Base-by-base conservation (phyloP, 2,113 vertebrate genomes). In the Indri indri region DNA sequence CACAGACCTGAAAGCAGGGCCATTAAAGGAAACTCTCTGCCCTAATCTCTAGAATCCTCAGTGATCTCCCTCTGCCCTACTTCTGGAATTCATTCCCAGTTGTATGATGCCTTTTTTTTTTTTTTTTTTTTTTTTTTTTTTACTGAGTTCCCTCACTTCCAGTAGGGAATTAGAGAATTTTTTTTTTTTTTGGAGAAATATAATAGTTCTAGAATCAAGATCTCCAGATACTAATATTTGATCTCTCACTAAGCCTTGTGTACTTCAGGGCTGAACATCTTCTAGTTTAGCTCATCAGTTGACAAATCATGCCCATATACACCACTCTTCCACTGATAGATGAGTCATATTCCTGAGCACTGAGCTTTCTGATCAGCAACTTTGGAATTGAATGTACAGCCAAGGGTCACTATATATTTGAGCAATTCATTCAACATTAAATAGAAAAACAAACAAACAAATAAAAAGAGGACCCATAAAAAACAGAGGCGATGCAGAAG, bases 401-500 rank as follows among this genome's bases (percentile, higher is more conserved):
- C 34, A 92, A 91, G 37, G 34, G 66, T 81, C 71, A 68, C 47
- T 95, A 82, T 61, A 22, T 79, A 91, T 94, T 88, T 95, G 91
- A 97, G 83, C n/a, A 93, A 90, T 17, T 61, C 52, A 93, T 45
- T 27, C 40, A 90, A 86, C 37, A 84, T 74, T 91, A 91, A 96
- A 88, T 74, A 83, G 88, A 81, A 88, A 91, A 88, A 95, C 81
- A 96, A 97, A 91, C 14, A 95, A 97, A 89, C 9, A 73, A 95
- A 80, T 17, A 94, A 65, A 87, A 84, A 91, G 59, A 92, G 16
- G 42, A 52, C 34, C 40, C 59, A 88, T 97, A 96, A 94, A 98
- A 95, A 86, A 80, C 14, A 87, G 76, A 92, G 63, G 50, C n/a
- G 37, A 90, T 96, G 81, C 59, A 86, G 82, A 96, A 96, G 85